Evolutionary conservation across 2,113 vertebrate genomes (phyloP), one percentile per base, ranked within the genome.

Genomic region (Rhinoderma darwinii): DNA sequence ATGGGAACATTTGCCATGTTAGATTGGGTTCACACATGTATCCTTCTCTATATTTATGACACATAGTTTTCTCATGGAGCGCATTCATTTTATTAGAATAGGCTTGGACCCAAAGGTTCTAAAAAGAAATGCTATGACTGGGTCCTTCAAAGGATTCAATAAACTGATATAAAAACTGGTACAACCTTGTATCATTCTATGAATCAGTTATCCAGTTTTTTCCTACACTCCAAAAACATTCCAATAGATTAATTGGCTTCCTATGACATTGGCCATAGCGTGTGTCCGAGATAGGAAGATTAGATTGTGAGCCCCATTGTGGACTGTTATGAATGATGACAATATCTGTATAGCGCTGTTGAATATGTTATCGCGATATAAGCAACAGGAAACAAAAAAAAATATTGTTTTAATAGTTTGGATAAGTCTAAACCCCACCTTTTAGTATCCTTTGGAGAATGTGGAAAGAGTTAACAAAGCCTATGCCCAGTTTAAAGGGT

Each of bases 401-500:
- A 56, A 6, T 11, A 72, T 39, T 39, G 17, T 2, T 5, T 5
- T 8, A 22, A 72, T 30, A 15, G 32, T 35, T 68, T 6, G 17
- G 14, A 68, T 35, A 35, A 6, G 5, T 30, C 5, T 68, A 17
- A 68, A 18, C n/a, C 47, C 18, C 7, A 18, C 6, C n/a, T 27
- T n/a, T 39, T 44, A 50, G 78, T 11, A 17, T 25, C 41, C 27
- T 66, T 56, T 54, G 39, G 2, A 61, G n/a, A 37, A 74, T 43
- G 68, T 56, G 20, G 39, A 82, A 47, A 82, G 66, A 75, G 79
- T 82, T 87, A 61, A 82, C 56, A 82, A 44, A 41, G 66, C 41
- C 14, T 75, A 47, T 47, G 70, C 27, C 20, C 35, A 82, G 41
- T 74, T 74, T 87, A 87, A 75, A 87, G 78, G 56, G 59, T 59